These are phyloP conservation scores for Holocentrus rufus DNA, from an alignment of 2,797 vertebrate species.

Conservation along the genomic window DNA sequence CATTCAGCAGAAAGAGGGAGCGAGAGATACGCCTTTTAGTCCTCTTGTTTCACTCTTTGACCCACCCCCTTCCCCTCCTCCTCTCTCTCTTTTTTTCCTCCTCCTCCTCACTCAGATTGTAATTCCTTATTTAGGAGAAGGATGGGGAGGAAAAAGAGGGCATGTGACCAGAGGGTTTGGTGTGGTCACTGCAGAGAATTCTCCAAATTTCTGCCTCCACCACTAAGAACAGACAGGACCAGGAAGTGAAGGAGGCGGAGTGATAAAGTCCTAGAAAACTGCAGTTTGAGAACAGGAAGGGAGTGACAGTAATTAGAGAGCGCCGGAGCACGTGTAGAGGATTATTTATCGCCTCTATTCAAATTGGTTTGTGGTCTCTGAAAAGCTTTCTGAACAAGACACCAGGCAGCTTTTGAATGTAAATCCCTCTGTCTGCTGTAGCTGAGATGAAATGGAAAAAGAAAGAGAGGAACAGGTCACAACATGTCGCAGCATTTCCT, in stretches of 20 bases:
- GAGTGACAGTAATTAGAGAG: conserved; percentile 53
- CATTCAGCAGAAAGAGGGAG: conserved; percentile 57
- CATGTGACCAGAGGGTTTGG: conserved; percentile 72
- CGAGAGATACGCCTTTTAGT: conserved; percentile 53
- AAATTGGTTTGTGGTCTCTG: conserved; percentile 41
- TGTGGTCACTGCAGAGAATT: conserved; percentile 79
- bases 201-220: conserved; percentile 74
- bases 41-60: conserved; percentile 69
- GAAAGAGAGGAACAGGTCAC: conserved; percentile 2
- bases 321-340: conserved; percentile 30
- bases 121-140: conserved; percentile 81
- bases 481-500: conserved; percentile 15
- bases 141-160: conserved; percentile 65
- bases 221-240: conserved; percentile 56
- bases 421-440: neutral
- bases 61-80: conserved; percentile 57
- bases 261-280: conserved; percentile 54
- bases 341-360: conserved; percentile 48
- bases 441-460: conserved; percentile 10
- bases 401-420: conserved; percentile 55
- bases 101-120: conserved; percentile 62
- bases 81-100: conserved; percentile 38
- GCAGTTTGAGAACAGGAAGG: conserved; percentile 43
- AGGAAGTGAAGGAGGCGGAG: conserved; percentile 31
- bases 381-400: conserved; percentile 45